Conservation (phyloP, 2,888 invertebrate species). For the Eulithis testata region DNA sequence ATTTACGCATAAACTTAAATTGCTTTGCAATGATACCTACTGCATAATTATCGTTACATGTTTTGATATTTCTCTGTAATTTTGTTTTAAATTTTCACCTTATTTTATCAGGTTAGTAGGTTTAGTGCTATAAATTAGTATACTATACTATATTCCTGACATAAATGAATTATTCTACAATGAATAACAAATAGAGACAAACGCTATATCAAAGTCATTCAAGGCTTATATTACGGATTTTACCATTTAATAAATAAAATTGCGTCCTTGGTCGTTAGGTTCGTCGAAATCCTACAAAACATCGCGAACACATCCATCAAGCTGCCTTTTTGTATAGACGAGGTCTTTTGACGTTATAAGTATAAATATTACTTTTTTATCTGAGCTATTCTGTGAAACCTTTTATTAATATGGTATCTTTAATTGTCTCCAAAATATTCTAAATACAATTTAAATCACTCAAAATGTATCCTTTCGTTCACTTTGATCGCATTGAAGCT, state of each 20-base stretch:
- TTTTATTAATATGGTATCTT: neutral
- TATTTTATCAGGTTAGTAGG: too few relatives aligned
- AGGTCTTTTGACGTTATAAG: slow-evolving; percentile 60
- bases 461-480: neutral
- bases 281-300: slow-evolving; percentile 64
- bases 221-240: slow-evolving; percentile 6
- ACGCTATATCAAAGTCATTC: neutral
- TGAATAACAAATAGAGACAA: neutral
- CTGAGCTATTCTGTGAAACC: slow-evolving; percentile 45
- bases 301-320: slow-evolving; percentile 75
- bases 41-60: too few relatives aligned
- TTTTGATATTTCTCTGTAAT: too few relatives aligned
- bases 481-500: neutral
- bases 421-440: neutral
- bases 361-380: slow-evolving; percentile 60
- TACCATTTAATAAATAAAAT: slow-evolving; percentile 56
- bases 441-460: neutral
- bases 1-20: slow-evolving; percentile 14
- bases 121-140: too few relatives aligned
- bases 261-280: slow-evolving; percentile 60
- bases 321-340: slow-evolving; percentile 72
- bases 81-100: too few relatives aligned
- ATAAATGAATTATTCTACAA: too few relatives aligned
- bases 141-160: too few relatives aligned
- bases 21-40: slow-evolving; percentile 11